phyloP scores from a whole-genome alignment of 2,797 vertebrate species.

The Micrastur ruficollis region DNA sequence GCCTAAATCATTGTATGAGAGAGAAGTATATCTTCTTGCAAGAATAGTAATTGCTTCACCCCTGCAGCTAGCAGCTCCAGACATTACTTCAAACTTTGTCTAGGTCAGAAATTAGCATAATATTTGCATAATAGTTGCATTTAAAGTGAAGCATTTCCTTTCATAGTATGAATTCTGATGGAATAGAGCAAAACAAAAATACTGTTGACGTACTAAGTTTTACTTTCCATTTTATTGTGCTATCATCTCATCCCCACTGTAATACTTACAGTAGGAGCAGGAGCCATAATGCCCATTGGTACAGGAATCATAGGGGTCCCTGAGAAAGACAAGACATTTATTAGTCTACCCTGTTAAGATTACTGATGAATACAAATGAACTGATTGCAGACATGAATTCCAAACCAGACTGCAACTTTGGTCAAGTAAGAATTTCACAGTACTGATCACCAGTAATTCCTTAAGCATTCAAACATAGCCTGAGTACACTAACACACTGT shows the following conservation, averaged over 20 bases:
- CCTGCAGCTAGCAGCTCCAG: background rate
- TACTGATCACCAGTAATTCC: background rate
- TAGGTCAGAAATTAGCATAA: background rate
- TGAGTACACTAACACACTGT: accelerated
- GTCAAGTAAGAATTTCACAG: background rate
- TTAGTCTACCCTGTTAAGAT: background rate
- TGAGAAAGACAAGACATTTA: constrained; percentile 56
- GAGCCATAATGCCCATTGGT: constrained; percentile 96
- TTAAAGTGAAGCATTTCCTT: background rate
- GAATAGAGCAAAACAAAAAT: background rate
- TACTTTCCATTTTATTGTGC: background rate
- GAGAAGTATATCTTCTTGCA: background rate
- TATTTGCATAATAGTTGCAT: background rate
- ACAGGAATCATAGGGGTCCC: constrained; percentile 97
- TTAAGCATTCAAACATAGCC: background rate
- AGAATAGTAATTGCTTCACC: background rate
- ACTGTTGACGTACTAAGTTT: background rate
- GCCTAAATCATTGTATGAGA: background rate
- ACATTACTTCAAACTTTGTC: background rate
- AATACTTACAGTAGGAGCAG: constrained; percentile 85
- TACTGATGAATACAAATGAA: background rate
- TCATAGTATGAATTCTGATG: background rate
- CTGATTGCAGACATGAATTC: background rate
- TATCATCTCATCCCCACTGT: background rate
- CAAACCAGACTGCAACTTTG: background rate